These are phyloP conservation scores for Amphilophus citrinellus DNA, from an alignment of 2,113 vertebrate species.

Conservation along the genomic window DNA sequence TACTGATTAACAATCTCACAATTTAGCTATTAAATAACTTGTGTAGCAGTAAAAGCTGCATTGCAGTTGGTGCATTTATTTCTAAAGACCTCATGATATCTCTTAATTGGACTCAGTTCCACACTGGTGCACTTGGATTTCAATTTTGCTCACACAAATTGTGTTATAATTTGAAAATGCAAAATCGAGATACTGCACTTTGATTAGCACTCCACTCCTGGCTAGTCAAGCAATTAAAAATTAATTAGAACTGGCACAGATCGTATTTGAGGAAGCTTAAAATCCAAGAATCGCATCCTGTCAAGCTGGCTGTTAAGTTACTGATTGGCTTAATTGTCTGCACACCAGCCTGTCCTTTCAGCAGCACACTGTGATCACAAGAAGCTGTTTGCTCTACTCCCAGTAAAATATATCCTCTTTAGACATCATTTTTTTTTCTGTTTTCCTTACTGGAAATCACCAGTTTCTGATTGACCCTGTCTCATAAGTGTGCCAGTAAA, in stretches of 20 bases:
- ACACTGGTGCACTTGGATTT: slow-evolving; percentile 32
- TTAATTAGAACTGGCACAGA: slow-evolving; percentile 42
- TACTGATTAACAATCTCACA: not conserved
- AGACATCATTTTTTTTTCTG: not conserved
- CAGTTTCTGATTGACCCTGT: slow-evolving; percentile 39
- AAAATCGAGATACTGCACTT: slow-evolving; percentile 29
- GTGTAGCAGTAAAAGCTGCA: not conserved
- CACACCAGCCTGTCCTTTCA: not conserved
- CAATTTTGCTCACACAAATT: slow-evolving; percentile 32
- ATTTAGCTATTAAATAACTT: not conserved
- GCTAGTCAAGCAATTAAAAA: slow-evolving; percentile 36
- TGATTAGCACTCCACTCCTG: slow-evolving; percentile 30
- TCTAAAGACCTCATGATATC: slow-evolving; percentile 21
- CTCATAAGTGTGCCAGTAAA: slow-evolving; percentile 40
- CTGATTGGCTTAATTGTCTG: not conserved
- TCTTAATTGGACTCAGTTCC: slow-evolving; percentile 59
- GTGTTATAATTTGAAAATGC: slow-evolving; percentile 11
- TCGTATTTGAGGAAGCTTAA: slow-evolving; percentile 30
- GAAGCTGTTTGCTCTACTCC: slow-evolving; percentile 21
- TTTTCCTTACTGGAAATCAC: slow-evolving; percentile 15
- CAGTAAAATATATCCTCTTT: not conserved
- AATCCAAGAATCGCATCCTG: slow-evolving; percentile 7
- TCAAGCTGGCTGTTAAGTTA: not conserved
- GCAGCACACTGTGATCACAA: not conserved
- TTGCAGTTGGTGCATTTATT: not conserved